Evolutionary conservation across 2,888 invertebrate species (phyloP).

Genomic region (Pinctada fucata): DNA sequence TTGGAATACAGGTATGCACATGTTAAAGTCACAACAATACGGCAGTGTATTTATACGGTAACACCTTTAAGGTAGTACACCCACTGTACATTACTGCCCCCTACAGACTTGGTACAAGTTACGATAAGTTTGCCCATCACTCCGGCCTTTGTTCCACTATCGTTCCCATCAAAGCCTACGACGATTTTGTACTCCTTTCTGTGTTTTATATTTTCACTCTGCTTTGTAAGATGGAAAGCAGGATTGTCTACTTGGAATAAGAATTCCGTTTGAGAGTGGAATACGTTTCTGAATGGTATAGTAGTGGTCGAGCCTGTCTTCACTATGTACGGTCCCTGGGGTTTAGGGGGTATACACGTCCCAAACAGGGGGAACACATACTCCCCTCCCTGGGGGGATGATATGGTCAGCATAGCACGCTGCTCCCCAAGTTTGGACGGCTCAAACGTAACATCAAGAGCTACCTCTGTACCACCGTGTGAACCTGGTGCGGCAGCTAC

Average conservation of each 20-base stretch:
- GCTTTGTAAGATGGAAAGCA: slow-evolving; percentile 76
- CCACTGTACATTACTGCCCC: slow-evolving; percentile 76
- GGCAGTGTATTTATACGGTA: slow-evolving; percentile 41
- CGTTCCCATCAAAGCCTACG: slow-evolving; percentile 76
- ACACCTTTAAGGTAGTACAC: slow-evolving; percentile 77
- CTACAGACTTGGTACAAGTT: slow-evolving; percentile 74
- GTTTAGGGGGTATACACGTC: slow-evolving; percentile 78
- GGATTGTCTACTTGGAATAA: slow-evolving; percentile 77
- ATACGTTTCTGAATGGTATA: slow-evolving; percentile 79
- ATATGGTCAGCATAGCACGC: slow-evolving; percentile 68
- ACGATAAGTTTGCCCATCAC: slow-evolving; percentile 77
- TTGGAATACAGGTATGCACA: too few species aligned
- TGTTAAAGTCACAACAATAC: background rate
- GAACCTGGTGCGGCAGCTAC: slow-evolving; percentile 76
- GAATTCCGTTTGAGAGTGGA: slow-evolving; percentile 76
- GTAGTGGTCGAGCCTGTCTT: slow-evolving; percentile 74
- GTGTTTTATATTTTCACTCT: slow-evolving; percentile 75
- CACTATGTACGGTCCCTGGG: slow-evolving; percentile 79
- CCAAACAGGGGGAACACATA: slow-evolving; percentile 78
- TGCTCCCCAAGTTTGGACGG: slow-evolving; percentile 76
- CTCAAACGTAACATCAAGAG: slow-evolving; percentile 76
- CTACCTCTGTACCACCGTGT: slow-evolving; percentile 74
- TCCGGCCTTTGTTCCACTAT: slow-evolving; percentile 70
- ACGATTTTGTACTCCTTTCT: slow-evolving; percentile 76
- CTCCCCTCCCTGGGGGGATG: slow-evolving; percentile 74